Conservation (phyloP, 2,797 vertebrate species). For the Oreochromis grahami region DNA sequence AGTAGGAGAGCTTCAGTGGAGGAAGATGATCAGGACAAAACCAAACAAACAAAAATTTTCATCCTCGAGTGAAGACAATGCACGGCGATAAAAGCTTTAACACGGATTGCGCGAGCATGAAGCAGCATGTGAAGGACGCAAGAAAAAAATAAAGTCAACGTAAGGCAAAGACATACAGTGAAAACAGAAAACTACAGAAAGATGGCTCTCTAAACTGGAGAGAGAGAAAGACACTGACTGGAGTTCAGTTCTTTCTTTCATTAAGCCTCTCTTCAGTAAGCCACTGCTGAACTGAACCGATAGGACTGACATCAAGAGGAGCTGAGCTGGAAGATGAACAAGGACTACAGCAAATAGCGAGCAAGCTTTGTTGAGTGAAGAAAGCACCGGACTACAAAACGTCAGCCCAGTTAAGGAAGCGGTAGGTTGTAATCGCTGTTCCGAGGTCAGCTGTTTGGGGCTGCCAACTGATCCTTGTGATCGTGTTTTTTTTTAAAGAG, state of each 20-base stretch:
- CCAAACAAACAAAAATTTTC: neutral
- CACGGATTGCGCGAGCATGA: slow-evolving; percentile 33
- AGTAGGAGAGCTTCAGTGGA: slow-evolving; percentile 49
- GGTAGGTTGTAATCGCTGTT: slow-evolving; percentile 34
- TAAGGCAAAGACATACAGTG: slow-evolving; percentile 60
- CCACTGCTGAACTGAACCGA: slow-evolving; percentile 45
- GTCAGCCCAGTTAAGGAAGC: slow-evolving; percentile 26
- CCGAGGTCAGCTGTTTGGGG: slow-evolving; percentile 27
- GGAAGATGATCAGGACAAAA: slow-evolving; percentile 3
- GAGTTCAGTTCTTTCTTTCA: slow-evolving; percentile 26
- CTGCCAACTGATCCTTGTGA: slow-evolving; percentile 26
- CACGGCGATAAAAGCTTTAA: slow-evolving; percentile 30
- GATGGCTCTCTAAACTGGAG: neutral
- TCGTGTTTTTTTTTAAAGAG: neutral
- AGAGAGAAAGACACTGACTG: neutral
- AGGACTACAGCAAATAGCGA: slow-evolving; percentile 48
- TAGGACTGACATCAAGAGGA: slow-evolving; percentile 57
- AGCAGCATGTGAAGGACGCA: slow-evolving; percentile 61
- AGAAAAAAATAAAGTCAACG: slow-evolving; percentile 26
- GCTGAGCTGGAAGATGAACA: slow-evolving; percentile 47
- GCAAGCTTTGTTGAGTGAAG: slow-evolving; percentile 44
- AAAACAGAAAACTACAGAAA: slow-evolving; percentile 21
- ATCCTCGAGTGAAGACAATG: slow-evolving; percentile 37
- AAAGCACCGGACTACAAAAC: slow-evolving; percentile 16
- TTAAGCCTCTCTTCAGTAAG: slow-evolving; percentile 41